Evolutionary conservation across 2,797 vertebrate species (phyloP).

Genomic region (Vespertilio murinus): DNA sequence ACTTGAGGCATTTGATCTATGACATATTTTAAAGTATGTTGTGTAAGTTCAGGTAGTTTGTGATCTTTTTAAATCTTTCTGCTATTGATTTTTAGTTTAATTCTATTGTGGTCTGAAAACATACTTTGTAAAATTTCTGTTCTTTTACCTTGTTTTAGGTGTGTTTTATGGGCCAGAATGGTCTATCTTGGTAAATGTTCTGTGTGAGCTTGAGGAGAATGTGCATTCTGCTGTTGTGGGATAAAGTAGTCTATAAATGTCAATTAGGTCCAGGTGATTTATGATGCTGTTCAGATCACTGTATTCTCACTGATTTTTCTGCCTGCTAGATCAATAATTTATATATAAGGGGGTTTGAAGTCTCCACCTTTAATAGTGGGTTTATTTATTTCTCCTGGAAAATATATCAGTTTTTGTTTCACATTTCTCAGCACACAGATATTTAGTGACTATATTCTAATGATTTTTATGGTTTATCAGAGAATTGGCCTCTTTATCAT

Average conservation of each 20-base stretch:
- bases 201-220: conserved; percentile 12
- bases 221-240: neutral
- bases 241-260: conserved; percentile 61
- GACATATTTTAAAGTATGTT: neutral
- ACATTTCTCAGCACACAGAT: neutral
- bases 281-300: conserved; percentile 43
- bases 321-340: conserved; percentile 54
- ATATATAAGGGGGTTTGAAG: conserved; percentile 1
- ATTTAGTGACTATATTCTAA: neutral
- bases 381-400: conserved; percentile 33
- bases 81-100: neutral
- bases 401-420: neutral
- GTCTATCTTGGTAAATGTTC: conserved; percentile 41
- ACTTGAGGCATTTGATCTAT: neutral
- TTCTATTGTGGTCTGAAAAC: neutral
- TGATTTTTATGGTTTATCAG: neutral
- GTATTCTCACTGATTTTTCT: conserved; percentile 64
- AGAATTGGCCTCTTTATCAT: neutral
- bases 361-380: neutral
- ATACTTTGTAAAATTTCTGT: neutral
- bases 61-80: neutral
- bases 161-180: conserved; percentile 31
- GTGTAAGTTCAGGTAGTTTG: neutral
- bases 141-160: conserved; percentile 10
- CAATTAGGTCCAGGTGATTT: conserved; percentile 58